phyloP scores from a whole-genome alignment of 2,113 vertebrate genomes.

The Empidonax traillii region DNA sequence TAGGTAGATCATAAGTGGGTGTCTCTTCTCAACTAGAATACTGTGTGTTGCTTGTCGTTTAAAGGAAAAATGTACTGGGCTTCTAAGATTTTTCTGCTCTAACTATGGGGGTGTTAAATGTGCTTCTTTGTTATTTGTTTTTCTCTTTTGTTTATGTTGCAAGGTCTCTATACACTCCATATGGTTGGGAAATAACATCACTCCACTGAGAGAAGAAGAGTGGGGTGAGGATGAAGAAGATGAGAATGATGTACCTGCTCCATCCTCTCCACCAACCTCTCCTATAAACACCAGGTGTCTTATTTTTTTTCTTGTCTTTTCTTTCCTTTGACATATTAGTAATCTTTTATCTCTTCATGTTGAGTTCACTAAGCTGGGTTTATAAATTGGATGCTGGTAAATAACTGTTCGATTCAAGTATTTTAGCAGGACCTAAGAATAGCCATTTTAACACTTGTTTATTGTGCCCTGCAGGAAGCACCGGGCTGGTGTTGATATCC shows the following conservation, averaged over 20 bases:
- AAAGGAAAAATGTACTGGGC: not conserved
- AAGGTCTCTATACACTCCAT: slow-evolving; percentile 98
- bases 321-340: not conserved
- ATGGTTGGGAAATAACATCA: slow-evolving; percentile 96
- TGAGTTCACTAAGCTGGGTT: not conserved
- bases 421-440: not conserved
- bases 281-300: slow-evolving; percentile 93
- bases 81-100: not conserved
- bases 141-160: not conserved
- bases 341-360: not conserved
- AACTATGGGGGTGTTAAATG: not conserved
- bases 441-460: not conserved
- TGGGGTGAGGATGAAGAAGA: slow-evolving; percentile 98
- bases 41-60: not conserved
- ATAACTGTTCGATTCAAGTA: not conserved
- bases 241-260: slow-evolving; percentile 83
- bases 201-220: slow-evolving; percentile 93
- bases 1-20: not conserved
- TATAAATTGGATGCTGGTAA: not conserved
- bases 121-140: not conserved
- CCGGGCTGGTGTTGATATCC: slow-evolving; percentile 96
- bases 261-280: slow-evolving; percentile 85
- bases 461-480: slow-evolving; percentile 83
- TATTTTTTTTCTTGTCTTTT: not conserved
- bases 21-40: not conserved